Evolutionary conservation across 2,888 invertebrate species (phyloP), one percentile per base, ranked within the genome.

Genomic region (Chymomyza fuscimana): DNA sequence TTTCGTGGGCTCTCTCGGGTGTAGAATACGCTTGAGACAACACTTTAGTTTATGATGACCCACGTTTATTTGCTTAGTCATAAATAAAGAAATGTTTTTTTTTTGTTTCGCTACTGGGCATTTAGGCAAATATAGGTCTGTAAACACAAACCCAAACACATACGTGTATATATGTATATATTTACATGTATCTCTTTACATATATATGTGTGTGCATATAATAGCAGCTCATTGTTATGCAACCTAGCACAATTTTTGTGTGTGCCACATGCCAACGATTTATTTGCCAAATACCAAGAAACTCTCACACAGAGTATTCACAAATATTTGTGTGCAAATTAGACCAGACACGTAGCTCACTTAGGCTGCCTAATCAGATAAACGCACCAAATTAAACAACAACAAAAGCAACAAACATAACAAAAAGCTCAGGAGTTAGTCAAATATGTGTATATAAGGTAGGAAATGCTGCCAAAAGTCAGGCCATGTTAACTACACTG

Each of bases 351-450:
- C 83, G 83, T 83, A 87, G 79, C 73, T 61, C 86, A 77, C 81
- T 87, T 85, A 85, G 82, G 70, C 78, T 70, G 81, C 86, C 82
- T 83, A 83, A 83, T 86, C 82, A 83, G 87, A 83, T 83, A 83
- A 86, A 86, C 81, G 86, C 88, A 77, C 73, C 88, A 83, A 86
- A 83, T 86, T 86, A 83, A 86, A 83, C 82, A 83, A 74, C 84
- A 75, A 72, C 71, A 69, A 40, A 10, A 32, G 9, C 9, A 32
- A 32, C 32, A 32, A 32, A 32, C 7, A 32, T 9, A 32, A 9
- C 32, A 32, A 9, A 5, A 32, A 32, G 32, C 10, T 46, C 12
- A 46, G 40, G 12, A 46, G 40, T 46, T 46, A 46, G 40, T 12
- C 69, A 87, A 87, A 83, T 83, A 81, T 77, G 74, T 83, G 67